A percentile compares a stretch with the other conserved stretches of the same genome.
Conservation (phyloP, 1,140 invertebrate genomes). For the Octopus sinensis region DNA sequence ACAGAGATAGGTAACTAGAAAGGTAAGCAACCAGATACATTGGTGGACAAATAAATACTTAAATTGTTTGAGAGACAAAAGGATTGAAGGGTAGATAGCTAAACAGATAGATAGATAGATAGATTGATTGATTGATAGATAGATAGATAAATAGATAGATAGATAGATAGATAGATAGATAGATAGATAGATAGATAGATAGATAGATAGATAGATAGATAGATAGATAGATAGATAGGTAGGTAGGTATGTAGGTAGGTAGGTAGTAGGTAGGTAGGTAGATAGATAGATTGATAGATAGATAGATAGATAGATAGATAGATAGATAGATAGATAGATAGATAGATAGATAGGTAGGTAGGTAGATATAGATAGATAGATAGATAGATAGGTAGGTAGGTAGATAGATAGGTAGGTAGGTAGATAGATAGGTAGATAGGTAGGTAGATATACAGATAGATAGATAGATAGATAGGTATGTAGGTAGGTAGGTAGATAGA, state of each 20-base stretch:
- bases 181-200: too few species aligned
- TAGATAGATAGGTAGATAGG: neutral
- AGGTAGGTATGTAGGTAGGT: neutral
- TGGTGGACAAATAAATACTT: too few species aligned
- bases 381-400: neutral
- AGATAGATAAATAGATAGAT: too few species aligned
- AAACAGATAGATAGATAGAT: too few species aligned
- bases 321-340: neutral
- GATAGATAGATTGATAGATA: neutral
- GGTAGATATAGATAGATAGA: too few species aligned
- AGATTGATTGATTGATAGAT: too few species aligned
- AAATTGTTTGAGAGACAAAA: too few species aligned
- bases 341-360: neutral
- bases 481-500: neutral
- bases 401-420: neutral
- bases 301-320: conserved; percentile 3
- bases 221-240: conserved; percentile 1
- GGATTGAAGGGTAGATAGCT: too few species aligned
- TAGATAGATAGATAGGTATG: neutral
- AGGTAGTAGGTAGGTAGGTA: neutral
- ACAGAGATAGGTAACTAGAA: too few species aligned
- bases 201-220: neutral
- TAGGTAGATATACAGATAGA: neutral
- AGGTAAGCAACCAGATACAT: too few species aligned
- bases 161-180: too few species aligned